phyloP scores from a whole-genome alignment of 2,113 vertebrate species.

The Upupa epops region DNA sequence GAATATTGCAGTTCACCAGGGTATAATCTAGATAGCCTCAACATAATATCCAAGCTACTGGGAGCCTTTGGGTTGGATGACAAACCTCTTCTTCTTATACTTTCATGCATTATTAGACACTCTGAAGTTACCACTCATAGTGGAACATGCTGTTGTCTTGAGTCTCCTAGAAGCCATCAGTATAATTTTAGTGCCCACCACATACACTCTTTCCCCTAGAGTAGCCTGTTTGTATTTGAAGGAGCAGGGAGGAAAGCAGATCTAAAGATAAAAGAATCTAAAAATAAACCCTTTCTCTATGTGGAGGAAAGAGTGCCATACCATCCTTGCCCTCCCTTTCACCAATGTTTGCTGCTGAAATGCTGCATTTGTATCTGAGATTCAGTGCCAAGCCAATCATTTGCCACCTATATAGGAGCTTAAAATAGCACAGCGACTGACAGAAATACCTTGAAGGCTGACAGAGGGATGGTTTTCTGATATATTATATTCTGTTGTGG shows the following conservation, averaged over 20 bases:
- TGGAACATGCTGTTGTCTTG: background rate
- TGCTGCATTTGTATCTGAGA: constrained; percentile 7
- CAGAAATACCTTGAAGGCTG: constrained; percentile 55
- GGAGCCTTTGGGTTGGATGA: background rate
- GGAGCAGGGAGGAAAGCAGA: background rate
- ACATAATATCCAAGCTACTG: background rate
- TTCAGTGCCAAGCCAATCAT: background rate
- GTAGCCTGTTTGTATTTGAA: background rate
- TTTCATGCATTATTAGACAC: background rate
- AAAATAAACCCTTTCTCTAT: background rate
- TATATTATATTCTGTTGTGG: constrained; percentile 3
- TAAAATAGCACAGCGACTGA: constrained; percentile 57
- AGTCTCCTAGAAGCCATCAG: background rate
- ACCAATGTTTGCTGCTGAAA: background rate
- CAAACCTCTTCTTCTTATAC: background rate
- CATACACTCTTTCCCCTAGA: background rate
- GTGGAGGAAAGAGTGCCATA: background rate
- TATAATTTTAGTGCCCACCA: background rate
- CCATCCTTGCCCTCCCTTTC: background rate
- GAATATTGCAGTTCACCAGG: background rate
- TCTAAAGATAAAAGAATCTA: background rate
- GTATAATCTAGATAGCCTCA: background rate
- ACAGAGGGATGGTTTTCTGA: background rate
- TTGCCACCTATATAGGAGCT: constrained; percentile 43
- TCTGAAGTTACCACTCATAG: background rate